Conservation (phyloP, 2,113 vertebrate species). For the Oriolus oriolus region DNA sequence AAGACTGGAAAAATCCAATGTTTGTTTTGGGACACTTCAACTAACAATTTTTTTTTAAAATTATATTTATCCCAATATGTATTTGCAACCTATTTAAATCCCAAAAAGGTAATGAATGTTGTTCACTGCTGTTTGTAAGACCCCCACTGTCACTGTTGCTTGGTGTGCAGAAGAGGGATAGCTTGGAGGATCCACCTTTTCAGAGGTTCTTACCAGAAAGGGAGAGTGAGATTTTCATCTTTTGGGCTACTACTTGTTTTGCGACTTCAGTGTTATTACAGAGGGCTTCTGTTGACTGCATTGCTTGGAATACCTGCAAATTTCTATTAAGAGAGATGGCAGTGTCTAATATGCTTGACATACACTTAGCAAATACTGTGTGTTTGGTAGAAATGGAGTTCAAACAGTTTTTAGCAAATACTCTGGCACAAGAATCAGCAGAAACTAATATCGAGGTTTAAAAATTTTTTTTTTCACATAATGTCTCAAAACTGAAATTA, state of each 20-base stretch:
- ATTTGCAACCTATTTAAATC: not conserved
- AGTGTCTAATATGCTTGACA: not conserved
- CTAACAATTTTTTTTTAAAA: not conserved
- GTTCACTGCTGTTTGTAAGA: not conserved
- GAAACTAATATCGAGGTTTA: not conserved
- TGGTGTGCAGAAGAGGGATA: not conserved
- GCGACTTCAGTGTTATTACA: not conserved
- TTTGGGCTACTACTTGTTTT: not conserved
- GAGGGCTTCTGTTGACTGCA: not conserved
- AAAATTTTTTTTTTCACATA: not conserved
- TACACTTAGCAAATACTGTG: not conserved
- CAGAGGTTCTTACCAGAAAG: not conserved
- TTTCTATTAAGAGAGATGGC: not conserved
- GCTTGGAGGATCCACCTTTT: not conserved
- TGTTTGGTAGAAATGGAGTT: not conserved
- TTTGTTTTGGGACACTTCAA: not conserved
- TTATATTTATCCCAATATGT: not conserved
- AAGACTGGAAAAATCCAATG: not conserved
- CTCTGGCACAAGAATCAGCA: not conserved
- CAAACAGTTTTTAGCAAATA: not conserved
- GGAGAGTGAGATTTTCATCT: not conserved
- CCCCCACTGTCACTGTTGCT: not conserved
- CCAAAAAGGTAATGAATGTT: not conserved
- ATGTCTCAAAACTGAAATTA: not conserved
- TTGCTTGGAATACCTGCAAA: not conserved